A percentile compares a stretch with the other conserved stretches of the same genome.
Conservation (phyloP, 2,797 vertebrate species). For the Allobates femoralis region DNA sequence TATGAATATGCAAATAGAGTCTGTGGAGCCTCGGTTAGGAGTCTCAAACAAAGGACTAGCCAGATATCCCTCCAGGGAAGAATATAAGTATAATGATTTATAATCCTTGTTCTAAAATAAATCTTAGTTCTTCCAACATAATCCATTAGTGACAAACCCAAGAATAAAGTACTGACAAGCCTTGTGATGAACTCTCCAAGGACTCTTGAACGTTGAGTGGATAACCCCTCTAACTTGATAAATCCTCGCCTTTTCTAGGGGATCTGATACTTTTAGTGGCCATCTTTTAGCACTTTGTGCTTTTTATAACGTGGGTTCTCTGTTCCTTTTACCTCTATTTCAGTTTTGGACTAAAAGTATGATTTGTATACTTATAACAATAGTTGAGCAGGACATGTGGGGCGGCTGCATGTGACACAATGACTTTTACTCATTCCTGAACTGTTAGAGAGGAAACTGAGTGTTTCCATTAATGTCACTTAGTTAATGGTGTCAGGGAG, state of each 20-base stretch:
- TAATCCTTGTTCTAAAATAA: too few relatives aligned
- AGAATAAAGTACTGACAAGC: too few relatives aligned
- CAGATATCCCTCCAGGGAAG: too few relatives aligned
- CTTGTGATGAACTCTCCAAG: too few relatives aligned
- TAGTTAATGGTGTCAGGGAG: constrained; percentile 26
- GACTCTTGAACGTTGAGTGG: too few relatives aligned
- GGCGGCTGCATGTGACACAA: neutral
- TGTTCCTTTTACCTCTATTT: neutral
- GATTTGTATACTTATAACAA: neutral
- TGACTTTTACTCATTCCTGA: constrained; percentile 3
- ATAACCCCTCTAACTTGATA: neutral
- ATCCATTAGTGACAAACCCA: too few relatives aligned
- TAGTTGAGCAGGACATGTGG: neutral
- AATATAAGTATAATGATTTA: too few relatives aligned
- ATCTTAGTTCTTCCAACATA: too few relatives aligned
- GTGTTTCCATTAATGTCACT: constrained; percentile 6
- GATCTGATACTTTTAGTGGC: neutral
- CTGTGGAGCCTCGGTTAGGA: too few relatives aligned
- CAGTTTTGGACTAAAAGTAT: neutral
- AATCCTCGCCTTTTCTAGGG: neutral
- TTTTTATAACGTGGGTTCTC: neutral
- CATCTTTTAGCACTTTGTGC: neutral
- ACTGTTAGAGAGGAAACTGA: constrained; percentile 12
- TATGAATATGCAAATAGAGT: too few relatives aligned
- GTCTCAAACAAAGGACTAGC: too few relatives aligned